phyloP scores from a whole-genome alignment of 2,797 vertebrate genomes.

The Borostomias antarcticus region DNA sequence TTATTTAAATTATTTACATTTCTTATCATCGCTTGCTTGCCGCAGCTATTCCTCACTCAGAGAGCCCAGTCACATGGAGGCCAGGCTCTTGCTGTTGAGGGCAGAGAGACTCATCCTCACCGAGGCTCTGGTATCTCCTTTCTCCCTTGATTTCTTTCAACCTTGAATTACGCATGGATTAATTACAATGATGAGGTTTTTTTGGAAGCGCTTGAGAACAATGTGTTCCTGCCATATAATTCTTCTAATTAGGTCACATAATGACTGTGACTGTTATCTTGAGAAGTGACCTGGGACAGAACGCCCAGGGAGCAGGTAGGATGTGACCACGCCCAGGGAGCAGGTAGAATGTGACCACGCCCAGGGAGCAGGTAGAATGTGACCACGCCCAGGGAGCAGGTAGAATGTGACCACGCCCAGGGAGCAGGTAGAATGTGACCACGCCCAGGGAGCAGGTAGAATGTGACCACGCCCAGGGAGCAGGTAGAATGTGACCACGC shows the following conservation, averaged over 20 bases:
- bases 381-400: too few relatives aligned
- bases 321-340: too few relatives aligned
- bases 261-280: slow-evolving; percentile 1
- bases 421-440: too few relatives aligned
- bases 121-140: background rate
- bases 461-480: too few relatives aligned
- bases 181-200: slow-evolving; percentile 1
- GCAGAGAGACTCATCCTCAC: background rate
- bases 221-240: background rate
- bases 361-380: too few relatives aligned
- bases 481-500: too few relatives aligned
- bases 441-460: too few relatives aligned
- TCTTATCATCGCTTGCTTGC: slow-evolving; percentile 38
- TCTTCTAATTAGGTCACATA: background rate
- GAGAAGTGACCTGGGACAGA: too few relatives aligned
- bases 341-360: too few relatives aligned
- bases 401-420: too few relatives aligned
- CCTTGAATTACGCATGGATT: too few relatives aligned
- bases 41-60: background rate
- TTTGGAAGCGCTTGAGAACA: background rate
- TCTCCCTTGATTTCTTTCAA: background rate
- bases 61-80: slow-evolving; percentile 1
- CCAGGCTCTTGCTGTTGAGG: background rate
- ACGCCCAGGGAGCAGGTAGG: slow-evolving; percentile 3
- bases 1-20: slow-evolving; percentile 24